Evolutionary conservation across 2,888 invertebrate species (phyloP).

Genomic region (Pogonocherus hispidulus): DNA sequence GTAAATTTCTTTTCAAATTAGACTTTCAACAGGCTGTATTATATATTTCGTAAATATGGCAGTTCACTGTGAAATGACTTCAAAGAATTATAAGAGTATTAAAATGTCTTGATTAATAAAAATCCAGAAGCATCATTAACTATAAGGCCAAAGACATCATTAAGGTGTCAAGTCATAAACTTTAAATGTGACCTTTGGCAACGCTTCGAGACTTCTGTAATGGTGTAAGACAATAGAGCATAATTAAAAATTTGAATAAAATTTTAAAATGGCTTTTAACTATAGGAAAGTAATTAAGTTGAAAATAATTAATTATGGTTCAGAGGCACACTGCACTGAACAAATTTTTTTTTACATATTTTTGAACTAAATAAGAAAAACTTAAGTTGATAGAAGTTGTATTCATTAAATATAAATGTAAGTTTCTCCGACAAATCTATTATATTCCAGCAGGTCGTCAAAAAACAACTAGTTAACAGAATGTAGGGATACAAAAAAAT

Average conservation of each 20-base stretch:
- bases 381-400: neutral
- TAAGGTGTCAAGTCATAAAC: constrained; percentile 27
- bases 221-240: neutral
- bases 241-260: constrained; percentile 22
- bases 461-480: too few species aligned
- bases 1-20: too few species aligned
- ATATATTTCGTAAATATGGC: neutral
- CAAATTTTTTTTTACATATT: neutral
- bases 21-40: too few species aligned
- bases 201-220: constrained; percentile 5
- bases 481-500: too few species aligned
- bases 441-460: neutral
- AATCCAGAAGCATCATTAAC: constrained; percentile 28
- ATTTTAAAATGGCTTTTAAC: constrained; percentile 3
- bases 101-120: constrained; percentile 30
- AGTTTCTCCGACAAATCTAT: neutral
- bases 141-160: constrained; percentile 16
- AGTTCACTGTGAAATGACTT: neutral
- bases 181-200: constrained; percentile 10
- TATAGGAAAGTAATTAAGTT: constrained; percentile 14
- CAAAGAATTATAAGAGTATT: neutral
- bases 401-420: neutral
- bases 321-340: neutral
- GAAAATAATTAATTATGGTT: constrained; percentile 21
- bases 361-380: neutral